phyloP scores from a whole-genome alignment of 2,888 invertebrate genomes.

The Iphiclides podalirius region DNA sequence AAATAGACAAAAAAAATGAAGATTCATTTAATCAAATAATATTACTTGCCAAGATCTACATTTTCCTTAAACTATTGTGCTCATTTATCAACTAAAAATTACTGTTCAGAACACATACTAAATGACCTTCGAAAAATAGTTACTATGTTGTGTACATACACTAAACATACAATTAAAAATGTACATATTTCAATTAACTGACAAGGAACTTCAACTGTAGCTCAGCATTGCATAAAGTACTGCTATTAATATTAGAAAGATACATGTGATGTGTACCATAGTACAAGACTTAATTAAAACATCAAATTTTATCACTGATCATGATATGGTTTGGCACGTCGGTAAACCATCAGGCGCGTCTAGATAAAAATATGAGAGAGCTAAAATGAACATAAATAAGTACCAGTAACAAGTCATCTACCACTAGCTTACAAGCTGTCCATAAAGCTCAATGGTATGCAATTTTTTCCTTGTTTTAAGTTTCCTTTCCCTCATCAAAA shows the following conservation, averaged over 20 bases:
- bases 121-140: constrained; percentile 76
- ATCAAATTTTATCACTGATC: constrained; percentile 63
- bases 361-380: constrained; percentile 17
- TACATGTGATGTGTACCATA: constrained; percentile 29
- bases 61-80: constrained; percentile 72
- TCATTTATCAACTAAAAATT: constrained; percentile 63
- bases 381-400: constrained; percentile 17
- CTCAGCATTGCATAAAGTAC: constrained; percentile 42
- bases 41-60: constrained; percentile 58
- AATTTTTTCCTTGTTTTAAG: background rate
- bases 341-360: constrained; percentile 28
- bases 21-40: constrained; percentile 35
- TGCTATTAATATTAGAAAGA: constrained; percentile 37
- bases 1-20: constrained; percentile 31
- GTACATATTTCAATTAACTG: constrained; percentile 42
- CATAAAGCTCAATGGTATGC: background rate
- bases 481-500: background rate
- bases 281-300: constrained; percentile 37
- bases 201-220: constrained; percentile 59
- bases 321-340: constrained; percentile 68
- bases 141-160: constrained; percentile 63
- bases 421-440: background rate
- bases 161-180: constrained; percentile 50
- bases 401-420: constrained; percentile 17
- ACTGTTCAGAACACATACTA: constrained; percentile 56